These are phyloP conservation scores for Gulo gulo DNA, from an alignment of 2,113 vertebrate genomes.

Conservation along the genomic window DNA sequence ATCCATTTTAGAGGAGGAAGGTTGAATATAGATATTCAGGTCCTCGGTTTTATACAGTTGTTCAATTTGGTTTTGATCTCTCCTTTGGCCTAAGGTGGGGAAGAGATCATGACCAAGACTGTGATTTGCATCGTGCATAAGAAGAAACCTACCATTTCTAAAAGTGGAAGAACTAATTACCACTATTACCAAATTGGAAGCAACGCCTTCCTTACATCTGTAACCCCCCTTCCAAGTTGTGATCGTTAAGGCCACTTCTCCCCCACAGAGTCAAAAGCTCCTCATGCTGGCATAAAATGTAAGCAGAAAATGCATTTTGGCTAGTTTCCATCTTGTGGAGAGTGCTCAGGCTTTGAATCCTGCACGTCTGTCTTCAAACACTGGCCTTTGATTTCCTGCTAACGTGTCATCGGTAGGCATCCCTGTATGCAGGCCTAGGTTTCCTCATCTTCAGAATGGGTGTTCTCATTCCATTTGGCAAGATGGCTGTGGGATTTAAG, in stretches of 20 bases:
- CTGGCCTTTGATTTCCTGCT: neutral
- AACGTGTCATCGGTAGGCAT: neutral
- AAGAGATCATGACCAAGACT: neutral
- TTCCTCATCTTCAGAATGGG: neutral
- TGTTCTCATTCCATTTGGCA: neutral
- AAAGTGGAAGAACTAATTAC: neutral
- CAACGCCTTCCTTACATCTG: accelerated
- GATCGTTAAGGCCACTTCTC: neutral
- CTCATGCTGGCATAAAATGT: neutral
- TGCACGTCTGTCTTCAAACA: neutral
- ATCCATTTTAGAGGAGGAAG: neutral
- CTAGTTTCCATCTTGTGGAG: neutral
- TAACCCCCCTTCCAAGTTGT: neutral
- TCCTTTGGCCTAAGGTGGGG: neutral
- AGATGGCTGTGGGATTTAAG: neutral
- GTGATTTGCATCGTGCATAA: neutral
- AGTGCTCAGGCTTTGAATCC: neutral
- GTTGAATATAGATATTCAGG: neutral
- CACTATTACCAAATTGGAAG: neutral
- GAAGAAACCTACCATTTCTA: neutral
- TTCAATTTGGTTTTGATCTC: neutral
- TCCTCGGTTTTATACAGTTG: neutral
- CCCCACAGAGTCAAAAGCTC: too few relatives aligned
- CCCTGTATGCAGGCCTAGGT: neutral
- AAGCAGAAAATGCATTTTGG: neutral